A percentile compares a stretch with the other conserved stretches of the same genome.
phyloP scores from a whole-genome alignment of 2,888 invertebrate species.

The Lumbricus terrestris region DNA sequence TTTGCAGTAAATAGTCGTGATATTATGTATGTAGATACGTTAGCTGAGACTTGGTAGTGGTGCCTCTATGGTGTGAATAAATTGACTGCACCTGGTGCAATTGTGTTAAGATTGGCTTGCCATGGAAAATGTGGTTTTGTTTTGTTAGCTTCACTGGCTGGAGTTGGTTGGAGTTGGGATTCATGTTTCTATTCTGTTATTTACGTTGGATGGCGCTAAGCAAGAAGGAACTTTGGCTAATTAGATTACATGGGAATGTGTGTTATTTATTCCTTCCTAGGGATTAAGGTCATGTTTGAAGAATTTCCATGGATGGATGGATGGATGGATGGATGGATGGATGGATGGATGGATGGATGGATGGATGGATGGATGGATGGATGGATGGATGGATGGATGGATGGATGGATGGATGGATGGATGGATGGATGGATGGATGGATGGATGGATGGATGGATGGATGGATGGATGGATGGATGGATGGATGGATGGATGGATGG shows the following conservation, averaged over 20 bases:
- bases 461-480: not conserved
- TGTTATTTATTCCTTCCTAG: conserved; percentile 3
- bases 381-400: too few relatives aligned
- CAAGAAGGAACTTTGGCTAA: not conserved
- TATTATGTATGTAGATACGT: not conserved
- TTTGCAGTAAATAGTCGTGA: not conserved
- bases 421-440: not conserved
- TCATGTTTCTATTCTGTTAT: not conserved
- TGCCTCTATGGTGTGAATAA: not conserved
- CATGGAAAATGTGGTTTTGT: not conserved
- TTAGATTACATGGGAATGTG: not conserved
- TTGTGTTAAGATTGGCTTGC: not conserved
- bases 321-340: not conserved
- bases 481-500: not conserved
- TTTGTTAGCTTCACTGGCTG: not conserved
- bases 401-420: not conserved
- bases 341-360: too few relatives aligned
- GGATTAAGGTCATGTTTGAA: not conserved
- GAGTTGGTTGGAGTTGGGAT: not conserved
- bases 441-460: not conserved
- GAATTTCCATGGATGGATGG: not conserved
- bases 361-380: too few relatives aligned
- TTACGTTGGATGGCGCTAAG: not conserved
- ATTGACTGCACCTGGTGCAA: not conserved
- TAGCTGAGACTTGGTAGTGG: not conserved